These are phyloP conservation scores for Hydrolagus affinis DNA, from an alignment of 2,113 vertebrate species.

Conservation along the genomic window DNA sequence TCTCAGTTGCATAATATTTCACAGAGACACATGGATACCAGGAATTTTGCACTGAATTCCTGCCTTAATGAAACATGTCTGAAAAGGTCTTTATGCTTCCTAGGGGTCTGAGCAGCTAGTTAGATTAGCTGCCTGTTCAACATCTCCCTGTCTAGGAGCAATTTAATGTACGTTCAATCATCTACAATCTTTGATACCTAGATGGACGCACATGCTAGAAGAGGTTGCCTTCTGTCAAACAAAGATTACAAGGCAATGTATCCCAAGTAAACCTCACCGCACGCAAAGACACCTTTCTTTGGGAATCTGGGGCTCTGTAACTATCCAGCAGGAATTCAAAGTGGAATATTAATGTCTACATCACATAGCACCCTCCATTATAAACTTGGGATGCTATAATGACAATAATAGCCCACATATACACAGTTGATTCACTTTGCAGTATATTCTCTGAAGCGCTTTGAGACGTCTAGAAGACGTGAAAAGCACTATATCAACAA, in stretches of 20 bases:
- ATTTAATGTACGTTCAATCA: not conserved
- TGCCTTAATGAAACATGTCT: constrained; percentile 30
- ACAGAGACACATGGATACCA: constrained; percentile 20
- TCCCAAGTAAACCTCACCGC: not conserved
- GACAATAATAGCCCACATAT: no score
- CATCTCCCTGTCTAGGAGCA: not conserved
- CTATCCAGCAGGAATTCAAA: not conserved
- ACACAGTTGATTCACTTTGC: no score
- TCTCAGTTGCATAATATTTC: constrained; percentile 22
- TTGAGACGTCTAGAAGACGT: no score
- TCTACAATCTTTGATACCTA: not conserved
- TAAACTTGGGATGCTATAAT: not conserved
- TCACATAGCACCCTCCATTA: not conserved
- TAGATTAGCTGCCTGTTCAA: not conserved
- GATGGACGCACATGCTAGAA: not conserved
- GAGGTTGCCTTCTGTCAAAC: not conserved
- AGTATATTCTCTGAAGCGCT: no score
- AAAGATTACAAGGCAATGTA: not conserved
- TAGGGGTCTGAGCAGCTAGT: not conserved
- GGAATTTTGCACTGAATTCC: constrained; percentile 9
- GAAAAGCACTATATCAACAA: not conserved
- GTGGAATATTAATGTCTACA: not conserved
- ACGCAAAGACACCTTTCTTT: not conserved
- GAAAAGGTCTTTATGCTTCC: constrained; percentile 12
- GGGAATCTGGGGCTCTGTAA: not conserved